Conservation (phyloP, 2,888 invertebrate genomes). For the Hemaris fuciformis region DNA sequence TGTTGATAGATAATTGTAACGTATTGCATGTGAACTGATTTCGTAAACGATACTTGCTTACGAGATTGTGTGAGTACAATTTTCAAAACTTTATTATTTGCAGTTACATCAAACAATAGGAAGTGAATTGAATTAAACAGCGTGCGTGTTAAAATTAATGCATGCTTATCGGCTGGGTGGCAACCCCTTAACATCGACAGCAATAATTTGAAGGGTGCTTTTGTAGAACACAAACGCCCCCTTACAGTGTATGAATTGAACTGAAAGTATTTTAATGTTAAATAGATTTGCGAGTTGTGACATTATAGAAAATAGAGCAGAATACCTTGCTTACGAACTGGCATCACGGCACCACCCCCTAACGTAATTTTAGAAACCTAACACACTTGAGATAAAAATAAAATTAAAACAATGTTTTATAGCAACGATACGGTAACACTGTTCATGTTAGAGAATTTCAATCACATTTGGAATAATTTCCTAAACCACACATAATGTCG, state of each 20-base stretch:
- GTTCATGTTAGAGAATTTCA: conserved; percentile 68
- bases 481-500: conserved; percentile 60
- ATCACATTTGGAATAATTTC: conserved; percentile 61
- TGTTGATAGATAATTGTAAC: neutral
- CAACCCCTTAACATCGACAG: conserved; percentile 54
- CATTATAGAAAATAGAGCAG: conserved; percentile 26
- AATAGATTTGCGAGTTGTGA: neutral
- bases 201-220: conserved; percentile 51
- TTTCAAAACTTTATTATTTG: neutral
- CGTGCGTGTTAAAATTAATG: conserved; percentile 12
- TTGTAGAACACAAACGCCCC: conserved; percentile 41
- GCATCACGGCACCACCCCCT: conserved; percentile 84
- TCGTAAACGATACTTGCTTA: neutral
- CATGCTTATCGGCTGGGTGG: conserved; percentile 29
- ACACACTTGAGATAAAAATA: conserved; percentile 53
- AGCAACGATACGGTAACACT: conserved; percentile 41
- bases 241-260: conserved; percentile 25
- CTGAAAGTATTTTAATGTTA: neutral
- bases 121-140: neutral
- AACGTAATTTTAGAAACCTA: conserved; percentile 69
- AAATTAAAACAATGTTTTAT: conserved; percentile 64
- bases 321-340: conserved; percentile 89
- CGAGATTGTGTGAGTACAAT: neutral
- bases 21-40: neutral
- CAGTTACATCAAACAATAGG: neutral